Conservation (phyloP, 1,140 invertebrate species). For the Zeugodacus cucurbitae region DNA sequence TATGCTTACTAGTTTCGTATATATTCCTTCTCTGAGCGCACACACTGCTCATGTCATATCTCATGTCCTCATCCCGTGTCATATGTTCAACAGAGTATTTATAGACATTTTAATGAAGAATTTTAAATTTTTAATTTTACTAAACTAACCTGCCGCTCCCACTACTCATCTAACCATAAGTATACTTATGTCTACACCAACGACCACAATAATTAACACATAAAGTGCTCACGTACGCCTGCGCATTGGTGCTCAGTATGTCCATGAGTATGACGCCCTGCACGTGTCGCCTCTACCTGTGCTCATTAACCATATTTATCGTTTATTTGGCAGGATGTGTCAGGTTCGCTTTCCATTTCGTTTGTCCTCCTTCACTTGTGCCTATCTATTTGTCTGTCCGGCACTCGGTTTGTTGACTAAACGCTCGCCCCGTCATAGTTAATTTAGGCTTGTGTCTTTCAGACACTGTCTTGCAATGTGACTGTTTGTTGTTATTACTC, state of each 20-base stretch:
- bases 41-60: too few species aligned
- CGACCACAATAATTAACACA: not conserved
- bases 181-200: too few species aligned
- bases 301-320: not conserved
- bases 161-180: too few species aligned
- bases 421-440: not conserved
- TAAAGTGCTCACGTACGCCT: not conserved
- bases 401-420: not conserved
- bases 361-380: constrained; percentile 22
- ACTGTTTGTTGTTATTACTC: not conserved
- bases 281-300: constrained; percentile 11
- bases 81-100: not conserved
- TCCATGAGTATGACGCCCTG: not conserved
- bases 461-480: not conserved
- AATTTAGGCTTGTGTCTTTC: not conserved
- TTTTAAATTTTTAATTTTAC: not conserved
- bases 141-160: not conserved
- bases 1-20: not conserved
- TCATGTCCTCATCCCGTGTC: not conserved
- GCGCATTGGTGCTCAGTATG: not conserved
- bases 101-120: not conserved
- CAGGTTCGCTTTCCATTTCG: not conserved
- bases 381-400: not conserved
- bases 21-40: too few species aligned
- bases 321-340: constrained; percentile 11